Evolutionary conservation across 2,888 invertebrate species (phyloP), one percentile per base, ranked within the genome.

Genomic region (Agriopis leucophaearia): DNA sequence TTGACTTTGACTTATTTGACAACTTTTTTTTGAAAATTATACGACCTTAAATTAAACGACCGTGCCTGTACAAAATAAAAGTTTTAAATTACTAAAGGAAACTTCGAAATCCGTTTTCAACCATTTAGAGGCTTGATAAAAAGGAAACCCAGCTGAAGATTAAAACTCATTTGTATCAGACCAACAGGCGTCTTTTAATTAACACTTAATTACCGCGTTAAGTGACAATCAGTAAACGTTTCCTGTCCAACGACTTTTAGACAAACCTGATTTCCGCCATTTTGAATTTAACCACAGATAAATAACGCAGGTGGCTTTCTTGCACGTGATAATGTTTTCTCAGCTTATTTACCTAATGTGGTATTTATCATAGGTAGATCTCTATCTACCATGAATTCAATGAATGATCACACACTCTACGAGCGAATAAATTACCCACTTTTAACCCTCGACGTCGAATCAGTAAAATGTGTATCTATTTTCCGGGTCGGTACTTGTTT

Each of bases 181-280:
- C 66, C 2, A 6, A 16, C 52, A 27, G 66, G 66, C 62, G 62
- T 62, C 66, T 58, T 47, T 38, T 67, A 54, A 61, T 61, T 66
- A 61, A 40, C 52, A 40, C 66, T 56, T 56, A 56, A 57, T 57
- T 57, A 57, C 36, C 40, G 47, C 27, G 57, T 62, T 54, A 58
- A 45, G 15, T 56, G 38, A 45, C 59, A 52, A 54, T 64, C 27
- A n/a, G 42, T 50, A 42, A 48, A 64, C 45, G 38, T 65, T 69
- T 69, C 69, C 69, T 58, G 65, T 57, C 57, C 48, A 48, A 54
- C 65, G 52, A 61, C 69, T 65, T 69, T 69, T 65, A 45, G 40
- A 35, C 47, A 50, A 64, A 69, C 69, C 65, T 15, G 65, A 59
- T 35, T 54, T 58, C 58, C 48, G 68, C 68, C 69, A 69, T 69